phyloP scores from a whole-genome alignment of 2,888 invertebrate genomes.

The Chloroclystis v-ata region DNA sequence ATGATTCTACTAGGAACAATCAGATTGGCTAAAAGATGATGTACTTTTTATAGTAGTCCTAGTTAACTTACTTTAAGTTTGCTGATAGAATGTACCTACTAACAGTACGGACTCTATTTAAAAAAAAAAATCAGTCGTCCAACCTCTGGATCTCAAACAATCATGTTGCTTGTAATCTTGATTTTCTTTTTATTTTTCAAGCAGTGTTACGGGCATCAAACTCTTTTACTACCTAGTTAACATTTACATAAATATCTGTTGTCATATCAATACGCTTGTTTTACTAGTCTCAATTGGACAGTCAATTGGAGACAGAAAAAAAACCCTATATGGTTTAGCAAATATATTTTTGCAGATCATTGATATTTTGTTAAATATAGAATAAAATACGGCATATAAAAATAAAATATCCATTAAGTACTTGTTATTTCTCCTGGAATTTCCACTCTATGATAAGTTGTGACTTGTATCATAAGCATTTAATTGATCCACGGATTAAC shows the following conservation, averaged over 20 bases:
- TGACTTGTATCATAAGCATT: slow-evolving; percentile 64
- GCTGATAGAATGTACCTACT: too few relatives aligned
- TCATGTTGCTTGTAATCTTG: slow-evolving; percentile 22
- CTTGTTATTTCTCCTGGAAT: slow-evolving; percentile 63
- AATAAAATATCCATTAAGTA: too few relatives aligned
- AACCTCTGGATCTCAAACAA: too few relatives aligned
- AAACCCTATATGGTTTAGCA: slow-evolving; percentile 30
- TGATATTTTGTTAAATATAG: too few relatives aligned
- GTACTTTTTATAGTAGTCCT: too few relatives aligned
- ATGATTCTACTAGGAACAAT: too few relatives aligned
- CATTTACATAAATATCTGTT: slow-evolving; percentile 17
- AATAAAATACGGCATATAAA: too few relatives aligned
- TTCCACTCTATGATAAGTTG: slow-evolving; percentile 60
- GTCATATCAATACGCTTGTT: slow-evolving; percentile 2
- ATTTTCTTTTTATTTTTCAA: slow-evolving; percentile 25
- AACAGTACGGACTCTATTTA: too few relatives aligned
- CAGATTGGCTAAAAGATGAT: too few relatives aligned
- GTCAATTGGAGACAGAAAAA: background rate
- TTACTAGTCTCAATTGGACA: background rate
- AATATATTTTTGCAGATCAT: too few relatives aligned
- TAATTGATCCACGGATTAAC: slow-evolving; percentile 57
- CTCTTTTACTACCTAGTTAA: slow-evolving; percentile 7
- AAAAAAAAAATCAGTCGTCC: too few relatives aligned
- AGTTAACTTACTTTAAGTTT: too few relatives aligned
- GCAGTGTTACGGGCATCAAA: slow-evolving; percentile 3